Percentiles rank a stretch among this genome's conserved stretches.
Evolutionary conservation across 35 echinoderm and acorn worm species (phyloP).

Genomic region (Strongylocentrotus purpuratus): DNA sequence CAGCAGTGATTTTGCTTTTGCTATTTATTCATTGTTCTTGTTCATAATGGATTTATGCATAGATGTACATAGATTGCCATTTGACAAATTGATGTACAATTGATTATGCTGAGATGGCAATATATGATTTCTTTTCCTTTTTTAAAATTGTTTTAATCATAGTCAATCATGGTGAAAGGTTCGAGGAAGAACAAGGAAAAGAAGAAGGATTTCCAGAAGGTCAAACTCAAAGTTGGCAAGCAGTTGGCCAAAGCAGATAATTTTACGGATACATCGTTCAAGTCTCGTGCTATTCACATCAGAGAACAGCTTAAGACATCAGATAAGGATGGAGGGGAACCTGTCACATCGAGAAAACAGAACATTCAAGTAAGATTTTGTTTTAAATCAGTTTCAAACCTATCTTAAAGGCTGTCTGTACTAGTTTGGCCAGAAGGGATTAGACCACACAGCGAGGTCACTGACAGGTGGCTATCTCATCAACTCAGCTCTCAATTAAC

Average conservation of each 20-base stretch:
- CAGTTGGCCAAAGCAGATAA: conserved; percentile 84
- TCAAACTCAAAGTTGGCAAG: conserved; percentile 97
- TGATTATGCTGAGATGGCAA: neutral
- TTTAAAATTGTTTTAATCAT: neutral
- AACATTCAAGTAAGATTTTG: conserved; percentile 71
- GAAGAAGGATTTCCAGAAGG: conserved; percentile 97
- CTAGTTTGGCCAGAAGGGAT: no score
- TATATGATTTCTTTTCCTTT: neutral
- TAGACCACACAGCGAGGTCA: no score
- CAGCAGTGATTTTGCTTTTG: no score
- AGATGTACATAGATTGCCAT: neutral
- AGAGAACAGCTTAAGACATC: conserved; percentile 80
- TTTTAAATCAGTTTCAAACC: neutral
- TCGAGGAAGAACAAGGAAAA: conserved; percentile 88
- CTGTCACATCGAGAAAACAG: conserved; percentile 77
- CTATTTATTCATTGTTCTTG: no score
- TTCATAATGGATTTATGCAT: no score
- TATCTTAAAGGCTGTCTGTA: no score
- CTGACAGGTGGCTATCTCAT: no score
- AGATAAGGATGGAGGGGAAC: conserved; percentile 24
- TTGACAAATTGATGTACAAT: neutral
- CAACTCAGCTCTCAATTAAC: no score
- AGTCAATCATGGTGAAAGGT: conserved; percentile 77
- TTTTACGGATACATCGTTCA: conserved; percentile 87
- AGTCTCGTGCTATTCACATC: conserved; percentile 78